Evolutionary conservation across 1,140 invertebrate species (phyloP), one percentile per base, ranked within the genome.

Genomic region (Aphelinus atriplicis): DNA sequence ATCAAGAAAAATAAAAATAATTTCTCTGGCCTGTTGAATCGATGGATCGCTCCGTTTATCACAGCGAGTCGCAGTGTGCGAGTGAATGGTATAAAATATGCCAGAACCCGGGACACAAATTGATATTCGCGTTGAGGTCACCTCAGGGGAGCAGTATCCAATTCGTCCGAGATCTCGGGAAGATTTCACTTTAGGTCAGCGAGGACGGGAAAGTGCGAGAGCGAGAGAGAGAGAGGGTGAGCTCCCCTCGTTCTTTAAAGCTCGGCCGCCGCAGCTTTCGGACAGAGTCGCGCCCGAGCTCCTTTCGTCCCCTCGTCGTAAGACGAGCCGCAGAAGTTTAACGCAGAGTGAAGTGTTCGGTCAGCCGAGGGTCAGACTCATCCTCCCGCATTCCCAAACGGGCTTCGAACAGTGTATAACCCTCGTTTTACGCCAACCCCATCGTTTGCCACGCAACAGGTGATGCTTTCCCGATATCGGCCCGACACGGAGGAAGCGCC

Each of bases 381-480:
- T 78, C 69, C 64, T 77, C 72, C 76, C 73, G 81, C 82, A 84
- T 84, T 85, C 79, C 83, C 84, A 84, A 87, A 87, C 86, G 81
- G 84, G 81, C 81, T 85, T 86, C 85, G 84, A 86, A 86, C 81
- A 26, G 26, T 79, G 80, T 84, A 76, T 78, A 84, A 83, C 80
- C 83, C 83, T 84, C 83, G 79, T 83, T 83, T 79, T 74, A 75
- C 48, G 65, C 83, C 82, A 86, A 86, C 87, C 86, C 86, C 85
- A 86, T 85, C 85, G 83, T 85, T 85, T 78, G 76, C 60, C 75
- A 84, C 78, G 87, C 87, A 88, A 88, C 87, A 88, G 87, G 87
- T 88, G 87, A 87, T 87, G 81, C 86, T 84, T 87, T 87, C 85
- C 84, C 86, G 83, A 87, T 88, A 88, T 87, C 85, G 82, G 82